Evolutionary conservation across 2,113 vertebrate species (phyloP), one percentile per base, ranked within the genome.

Genomic region (Columba janthina): DNA sequence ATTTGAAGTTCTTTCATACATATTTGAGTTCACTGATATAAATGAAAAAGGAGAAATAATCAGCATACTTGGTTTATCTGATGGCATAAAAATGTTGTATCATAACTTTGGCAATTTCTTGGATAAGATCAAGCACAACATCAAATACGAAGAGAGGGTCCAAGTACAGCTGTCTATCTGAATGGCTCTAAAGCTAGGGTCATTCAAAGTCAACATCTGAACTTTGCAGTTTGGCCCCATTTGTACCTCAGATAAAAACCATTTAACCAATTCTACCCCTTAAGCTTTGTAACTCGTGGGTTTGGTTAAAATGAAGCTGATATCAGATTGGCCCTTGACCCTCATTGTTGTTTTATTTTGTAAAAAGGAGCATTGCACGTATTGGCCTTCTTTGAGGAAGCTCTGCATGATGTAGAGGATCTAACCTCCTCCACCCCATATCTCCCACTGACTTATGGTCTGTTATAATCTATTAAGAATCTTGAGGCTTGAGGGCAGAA

Each of bases 1-100:
- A 95, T 96, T 97, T 97, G 95, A 96, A 96, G 93, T 84, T 95
- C 89, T 97, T 96, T 92, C 95, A 93, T 97, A 96, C 93, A 94
- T 96, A 95, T 94, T 96, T 87, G 90, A 95, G 88, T 93, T 96
- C 88, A 89, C 85, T 94, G 93, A 84, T 97, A 95, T 86, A 95
- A 96, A 96, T 93, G 89, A 88, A 93, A 93, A 88, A 94, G 87
- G 82, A 89, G 80, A 96, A 96, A 93, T 96, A 96, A 96, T 97
- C 96, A 96, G 86, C 94, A 92, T 92, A 90, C 92, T 94, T 96
- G 76, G 92, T 95, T 95, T 96, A 96, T 96, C 95, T 83, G 82
- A 88, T 95, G 85, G 82, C 86, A 92, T 92, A 87, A 89, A 96
- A 81, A 89, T 85, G 88, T 94, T 90, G 75, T 86, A 54, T 91